phyloP scores from a whole-genome alignment of 1,140 invertebrate species.

The Drosophila kurseongensis region DNA sequence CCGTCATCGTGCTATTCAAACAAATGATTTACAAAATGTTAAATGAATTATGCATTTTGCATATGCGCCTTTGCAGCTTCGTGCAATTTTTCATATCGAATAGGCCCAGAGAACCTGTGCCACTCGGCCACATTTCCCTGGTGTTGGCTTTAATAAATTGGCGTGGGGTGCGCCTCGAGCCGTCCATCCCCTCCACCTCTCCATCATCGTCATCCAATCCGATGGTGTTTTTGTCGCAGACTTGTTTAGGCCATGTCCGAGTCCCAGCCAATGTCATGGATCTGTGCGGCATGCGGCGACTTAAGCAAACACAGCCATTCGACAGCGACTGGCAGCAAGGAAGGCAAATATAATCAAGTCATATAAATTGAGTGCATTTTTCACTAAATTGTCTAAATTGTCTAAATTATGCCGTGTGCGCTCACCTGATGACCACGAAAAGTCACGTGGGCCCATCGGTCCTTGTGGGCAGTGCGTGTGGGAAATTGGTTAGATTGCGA shows the following conservation, averaged over 20 bases:
- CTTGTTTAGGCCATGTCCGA: conserved; percentile 50
- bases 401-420: conserved; percentile 74
- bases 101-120: conserved; percentile 32
- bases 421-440: conserved; percentile 27
- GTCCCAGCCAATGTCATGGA: conserved; percentile 63
- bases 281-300: conserved; percentile 41
- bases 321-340: conserved; percentile 21
- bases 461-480: conserved; percentile 37
- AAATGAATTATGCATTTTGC: conserved; percentile 84
- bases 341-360: conserved; percentile 80
- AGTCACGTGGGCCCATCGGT: conserved; percentile 10
- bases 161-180: conserved; percentile 76
- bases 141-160: conserved; percentile 83
- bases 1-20: conserved; percentile 83
- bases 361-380: conserved; percentile 83
- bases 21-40: conserved; percentile 84
- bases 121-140: conserved; percentile 40
- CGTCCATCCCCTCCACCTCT: conserved; percentile 8
- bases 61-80: conserved; percentile 68
- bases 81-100: conserved; percentile 76
- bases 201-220: conserved; percentile 18
- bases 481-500: conserved; percentile 19
- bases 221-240: conserved; percentile 51
- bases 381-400: conserved; percentile 80
- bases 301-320: conserved; percentile 72